Evolutionary conservation across 2,797 vertebrate species (phyloP).

Genomic region (Macropus fuliginosus): DNA sequence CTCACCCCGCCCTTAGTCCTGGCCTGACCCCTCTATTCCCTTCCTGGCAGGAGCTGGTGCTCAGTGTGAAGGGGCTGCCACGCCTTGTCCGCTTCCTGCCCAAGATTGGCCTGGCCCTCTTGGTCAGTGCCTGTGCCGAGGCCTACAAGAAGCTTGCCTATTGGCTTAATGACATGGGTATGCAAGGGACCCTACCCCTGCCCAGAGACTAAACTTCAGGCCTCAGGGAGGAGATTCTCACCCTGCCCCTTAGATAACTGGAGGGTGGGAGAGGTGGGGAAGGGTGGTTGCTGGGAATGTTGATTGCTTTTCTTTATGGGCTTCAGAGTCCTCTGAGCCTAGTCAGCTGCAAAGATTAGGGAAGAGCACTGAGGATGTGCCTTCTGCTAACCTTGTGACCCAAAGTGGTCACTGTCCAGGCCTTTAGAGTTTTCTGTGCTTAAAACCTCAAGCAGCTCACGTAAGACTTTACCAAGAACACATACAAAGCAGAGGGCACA

Average conservation of each 20-base stretch:
- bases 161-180: conserved; percentile 99
- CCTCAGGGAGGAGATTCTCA: not conserved
- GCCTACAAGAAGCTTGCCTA: conserved; percentile 97
- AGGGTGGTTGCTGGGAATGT: not conserved
- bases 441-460: not conserved
- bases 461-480: not conserved
- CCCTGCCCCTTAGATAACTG: not conserved
- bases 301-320: not conserved
- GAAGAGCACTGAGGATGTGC: not conserved
- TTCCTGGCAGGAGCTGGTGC: conserved; percentile 92
- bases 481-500: not conserved
- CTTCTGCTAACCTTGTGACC: not conserved
- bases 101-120: conserved; percentile 95
- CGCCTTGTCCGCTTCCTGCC: conserved; percentile 94
- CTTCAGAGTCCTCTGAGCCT: not conserved
- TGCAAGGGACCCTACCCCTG: fast-evolving
- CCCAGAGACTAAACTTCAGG: not conserved
- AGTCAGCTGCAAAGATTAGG: not conserved
- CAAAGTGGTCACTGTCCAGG: not conserved
- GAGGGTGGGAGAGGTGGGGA: not conserved
- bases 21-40: not conserved
- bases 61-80: conserved; percentile 95
- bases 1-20: not conserved
- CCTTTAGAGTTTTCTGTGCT: not conserved
- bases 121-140: conserved; percentile 95